Evolutionary conservation across 2,888 invertebrate genomes (phyloP), one percentile per base, ranked within the genome.

Genomic region (Hypsopygia costalis): DNA sequence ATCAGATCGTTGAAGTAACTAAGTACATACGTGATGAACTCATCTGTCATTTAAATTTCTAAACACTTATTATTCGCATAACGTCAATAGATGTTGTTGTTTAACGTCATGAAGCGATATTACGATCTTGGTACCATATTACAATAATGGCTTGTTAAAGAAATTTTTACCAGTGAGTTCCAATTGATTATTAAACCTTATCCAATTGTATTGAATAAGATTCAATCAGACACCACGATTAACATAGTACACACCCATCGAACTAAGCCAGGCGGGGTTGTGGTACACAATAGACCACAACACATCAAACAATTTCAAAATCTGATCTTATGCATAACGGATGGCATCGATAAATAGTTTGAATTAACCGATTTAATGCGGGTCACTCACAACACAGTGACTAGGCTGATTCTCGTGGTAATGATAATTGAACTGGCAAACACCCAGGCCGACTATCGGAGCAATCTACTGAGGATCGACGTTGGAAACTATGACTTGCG

Each of bases 371-470:
- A 88, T 88, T 86, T 86, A 87, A 87, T 87, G 83, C 88, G 88
- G 88, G 88, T 88, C 88, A 87, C 85, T 83, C 85, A 81, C 74
- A 79, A 72, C 77, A 83, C 59, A 69, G 79, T 88, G 88, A 88
- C 79, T 81, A 62, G 74, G 62, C 86, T 61, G 66, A 71, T 76
- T 81, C 71, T 74, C 67, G 56, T 75, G 69, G 75, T 87, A 86
- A 88, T 88, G 86, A 87, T 88, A 88, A 88, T 88, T 88, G 88
- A 81, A 87, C 88, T 86, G 83, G 86, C 88, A 88, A 88, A 88
- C 88, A 88, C 88, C 86, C 82, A 83, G 80, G 52, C 16, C 16
- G 16, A 76, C 74, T 81, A 86, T 86, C 85, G 67, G 68, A 59
- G 67, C 75, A 65, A 83, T 81, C 85, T 81, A 76, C 78, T 65